Percentiles rank a stretch among this genome's conserved stretches.
Conservation (phyloP, 2,888 invertebrate genomes). For the Desoria tigrina region DNA sequence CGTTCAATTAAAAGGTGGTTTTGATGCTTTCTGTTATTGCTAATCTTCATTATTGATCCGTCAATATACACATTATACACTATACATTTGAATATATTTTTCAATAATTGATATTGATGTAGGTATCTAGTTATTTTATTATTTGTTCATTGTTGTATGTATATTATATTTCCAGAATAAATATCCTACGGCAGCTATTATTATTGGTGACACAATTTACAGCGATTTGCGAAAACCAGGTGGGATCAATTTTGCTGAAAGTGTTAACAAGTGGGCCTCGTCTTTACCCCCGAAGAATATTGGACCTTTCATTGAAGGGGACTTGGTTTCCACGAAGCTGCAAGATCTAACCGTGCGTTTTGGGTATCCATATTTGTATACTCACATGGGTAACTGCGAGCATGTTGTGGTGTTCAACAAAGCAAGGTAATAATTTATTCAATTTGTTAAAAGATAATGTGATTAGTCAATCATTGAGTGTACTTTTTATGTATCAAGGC, state of each 20-base stretch:
- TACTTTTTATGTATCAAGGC: constrained; percentile 29
- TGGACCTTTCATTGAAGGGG: constrained; percentile 54
- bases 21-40: too few relatives aligned
- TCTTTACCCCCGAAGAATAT: constrained; percentile 55
- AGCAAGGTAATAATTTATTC: constrained; percentile 61
- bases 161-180: constrained; percentile 60
- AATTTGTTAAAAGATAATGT: too few relatives aligned
- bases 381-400: constrained; percentile 86
- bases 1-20: too few relatives aligned
- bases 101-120: too few relatives aligned
- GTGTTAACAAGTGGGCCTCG: constrained; percentile 67
- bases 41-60: too few relatives aligned
- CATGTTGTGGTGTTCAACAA: constrained; percentile 82
- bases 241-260: constrained; percentile 68
- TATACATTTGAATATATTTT: too few relatives aligned
- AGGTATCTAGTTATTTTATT: too few relatives aligned
- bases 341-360: constrained; percentile 62
- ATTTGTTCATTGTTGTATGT: too few relatives aligned
- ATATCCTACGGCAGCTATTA: constrained; percentile 74
- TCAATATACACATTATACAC: too few relatives aligned
- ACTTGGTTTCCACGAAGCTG: constrained; percentile 59
- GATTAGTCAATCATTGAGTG: too few relatives aligned
- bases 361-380: constrained; percentile 77
- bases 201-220: constrained; percentile 76
- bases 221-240: constrained; percentile 67